Conservation (phyloP, 1,140 invertebrate species). For the Dreissena rostriformis region DNA sequence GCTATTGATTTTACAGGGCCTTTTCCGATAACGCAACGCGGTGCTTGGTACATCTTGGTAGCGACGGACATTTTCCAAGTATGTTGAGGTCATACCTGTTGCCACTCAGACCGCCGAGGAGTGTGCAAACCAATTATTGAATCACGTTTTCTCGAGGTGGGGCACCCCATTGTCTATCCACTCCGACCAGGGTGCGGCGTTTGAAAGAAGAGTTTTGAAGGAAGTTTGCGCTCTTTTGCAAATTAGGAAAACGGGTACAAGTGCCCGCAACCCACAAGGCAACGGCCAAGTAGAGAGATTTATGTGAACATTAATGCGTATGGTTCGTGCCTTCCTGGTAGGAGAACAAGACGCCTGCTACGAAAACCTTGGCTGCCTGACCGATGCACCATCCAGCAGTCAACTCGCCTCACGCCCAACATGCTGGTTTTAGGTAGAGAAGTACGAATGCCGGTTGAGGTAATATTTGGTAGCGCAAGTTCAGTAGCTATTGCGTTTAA, state of each 20-base stretch:
- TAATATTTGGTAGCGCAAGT: constrained; percentile 4
- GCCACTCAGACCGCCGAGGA: constrained; percentile 65
- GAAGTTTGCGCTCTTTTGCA: constrained; percentile 46
- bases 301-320: constrained; percentile 65
- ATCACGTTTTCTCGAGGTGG: constrained; percentile 73
- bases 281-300: constrained; percentile 67
- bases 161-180: constrained; percentile 64
- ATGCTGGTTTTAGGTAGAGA: constrained; percentile 64
- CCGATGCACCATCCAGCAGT: constrained; percentile 43
- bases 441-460: constrained; percentile 20
- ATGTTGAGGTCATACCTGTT: constrained; percentile 60
- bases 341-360: constrained; percentile 61
- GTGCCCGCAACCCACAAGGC: constrained; percentile 41
- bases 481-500: background rate
- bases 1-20: constrained; percentile 44
- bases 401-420: constrained; percentile 59
- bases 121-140: constrained; percentile 73
- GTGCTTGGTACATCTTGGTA: constrained; percentile 68
- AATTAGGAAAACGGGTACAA: constrained; percentile 44
- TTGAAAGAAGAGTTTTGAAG: constrained; percentile 55
- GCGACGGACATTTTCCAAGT: constrained; percentile 69
- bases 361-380: constrained; percentile 46
- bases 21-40: constrained; percentile 9
- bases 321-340: constrained; percentile 64
- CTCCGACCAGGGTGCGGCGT: constrained; percentile 54